Base-by-base conservation (phyloP, 2,113 vertebrate genomes). In the Xenopus laevis region DNA sequence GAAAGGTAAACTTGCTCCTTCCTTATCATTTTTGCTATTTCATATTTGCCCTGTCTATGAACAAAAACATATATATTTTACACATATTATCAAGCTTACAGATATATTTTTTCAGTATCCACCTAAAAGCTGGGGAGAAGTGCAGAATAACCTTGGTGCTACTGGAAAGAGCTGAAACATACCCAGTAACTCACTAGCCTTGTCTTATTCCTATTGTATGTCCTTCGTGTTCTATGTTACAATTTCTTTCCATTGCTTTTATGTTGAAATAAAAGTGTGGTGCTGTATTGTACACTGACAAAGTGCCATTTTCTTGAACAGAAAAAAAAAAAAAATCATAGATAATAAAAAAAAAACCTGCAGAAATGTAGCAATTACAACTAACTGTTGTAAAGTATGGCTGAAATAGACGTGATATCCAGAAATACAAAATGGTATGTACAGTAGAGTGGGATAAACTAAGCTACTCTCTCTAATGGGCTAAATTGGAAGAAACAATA, bases 311-410 rank as follows among this genome's bases (percentile, higher is more conserved):
- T 55, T 55, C 53, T 55, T 55, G 4, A n/a, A 55, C 15, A n/a
- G 53, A 50, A 50, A 50, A 50, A 47, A 47, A 47, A n/a, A 17
- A 16, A 9, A 55, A 18, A 55, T 55, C 53, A n/a, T n/a, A 7
- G 53, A 16, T 55, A 55, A 55, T 55, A 55, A 55, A 16, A 55
- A 53, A n/a, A 55, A 50, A 55, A 55, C 44, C 17, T 1, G 13
- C 15, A 27, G 18, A 72, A 55, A 17, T 63, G 33, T 64, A 55
- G 60, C 60, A 65, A 65, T 55, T 72, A 64, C 60, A 72, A 64
- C 64, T 53, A 62, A 50, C 47, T 33, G 17, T 30, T 47, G 17
- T 27, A 61, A 46, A 62, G 33, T 72, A 30, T 12, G n/a, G 27
- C 23, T 27, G 58, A 61, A 13, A 50, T 13, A 50, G 20, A 33